A percentile compares a stretch with the other conserved stretches of the same genome.
phyloP scores from a whole-genome alignment of 2,797 vertebrate genomes.

The Sebastes trivittatus region DNA sequence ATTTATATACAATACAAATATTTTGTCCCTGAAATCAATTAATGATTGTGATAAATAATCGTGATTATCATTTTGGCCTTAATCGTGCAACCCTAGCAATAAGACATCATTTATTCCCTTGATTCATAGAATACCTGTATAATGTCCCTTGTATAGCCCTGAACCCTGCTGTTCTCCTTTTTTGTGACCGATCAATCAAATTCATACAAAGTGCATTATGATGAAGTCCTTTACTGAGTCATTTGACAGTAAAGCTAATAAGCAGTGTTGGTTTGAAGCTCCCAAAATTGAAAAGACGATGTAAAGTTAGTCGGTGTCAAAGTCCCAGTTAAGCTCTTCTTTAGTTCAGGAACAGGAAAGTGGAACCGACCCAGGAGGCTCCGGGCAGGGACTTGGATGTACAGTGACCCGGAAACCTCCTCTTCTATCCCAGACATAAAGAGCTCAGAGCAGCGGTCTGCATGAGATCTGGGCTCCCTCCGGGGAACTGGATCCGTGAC shows the following conservation, averaged over 20 bases:
- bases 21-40: too few relatives aligned
- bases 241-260: neutral
- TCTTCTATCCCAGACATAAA: conserved; percentile 73
- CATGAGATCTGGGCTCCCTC: conserved; percentile 72
- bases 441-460: conserved; percentile 64
- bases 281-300: conserved; percentile 18
- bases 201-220: neutral
- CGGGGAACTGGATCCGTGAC: conserved; percentile 70
- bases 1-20: too few relatives aligned
- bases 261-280: neutral
- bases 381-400: conserved; percentile 57
- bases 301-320: conserved; percentile 37
- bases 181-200: neutral
- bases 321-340: conserved; percentile 47
- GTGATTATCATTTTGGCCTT: too few relatives aligned
- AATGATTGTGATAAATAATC: too few relatives aligned
- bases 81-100: too few relatives aligned
- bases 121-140: neutral
- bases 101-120: neutral
- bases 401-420: conserved; percentile 78
- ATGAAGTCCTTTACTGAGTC: neutral
- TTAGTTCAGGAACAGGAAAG: conserved; percentile 44
- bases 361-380: conserved; percentile 59
- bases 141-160: neutral
- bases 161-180: neutral